A percentile compares a stretch with the other conserved stretches of the same genome.
Conservation (phyloP, 2,113 vertebrate genomes). For the Anguilla japonica region DNA sequence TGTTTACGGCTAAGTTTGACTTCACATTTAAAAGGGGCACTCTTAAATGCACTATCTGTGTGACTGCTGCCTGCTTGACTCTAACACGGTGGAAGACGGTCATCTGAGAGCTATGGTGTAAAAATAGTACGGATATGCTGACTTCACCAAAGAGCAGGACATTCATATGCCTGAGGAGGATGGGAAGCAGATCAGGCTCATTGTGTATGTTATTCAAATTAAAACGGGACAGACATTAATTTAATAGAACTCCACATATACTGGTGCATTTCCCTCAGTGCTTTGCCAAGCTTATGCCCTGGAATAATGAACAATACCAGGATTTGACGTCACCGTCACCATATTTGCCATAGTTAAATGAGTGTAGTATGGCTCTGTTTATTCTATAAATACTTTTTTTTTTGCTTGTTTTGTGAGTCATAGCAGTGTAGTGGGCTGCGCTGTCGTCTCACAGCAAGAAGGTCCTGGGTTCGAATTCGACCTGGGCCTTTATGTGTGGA, state of each 20-base stretch:
- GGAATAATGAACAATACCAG: not conserved
- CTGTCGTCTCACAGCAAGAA: no score
- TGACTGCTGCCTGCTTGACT: not conserved
- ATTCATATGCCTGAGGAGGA: conserved; percentile 2
- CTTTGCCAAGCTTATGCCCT: conserved; percentile 14
- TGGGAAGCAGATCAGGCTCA: conserved; percentile 4
- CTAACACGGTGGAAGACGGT: not conserved
- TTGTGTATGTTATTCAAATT: not conserved
- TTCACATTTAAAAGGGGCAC: not conserved
- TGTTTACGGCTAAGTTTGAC: not conserved
- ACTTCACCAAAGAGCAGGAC: conserved; percentile 8
- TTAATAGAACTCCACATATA: not conserved
- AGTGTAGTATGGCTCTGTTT: not conserved
- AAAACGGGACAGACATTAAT: not conserved
- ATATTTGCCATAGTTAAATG: not conserved
- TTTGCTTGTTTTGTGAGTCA: not conserved
- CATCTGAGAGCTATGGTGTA: not conserved
- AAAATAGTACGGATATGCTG: conserved; percentile 7
- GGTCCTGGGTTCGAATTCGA: no score
- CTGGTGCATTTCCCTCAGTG: not conserved
- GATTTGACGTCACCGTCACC: not conserved
- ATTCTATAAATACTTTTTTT: not conserved
- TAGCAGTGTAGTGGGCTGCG: no score
- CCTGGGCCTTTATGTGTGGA: no score
- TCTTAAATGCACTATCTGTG: not conserved